Percentiles rank a stretch among this genome's conserved stretches.
phyloP scores from a whole-genome alignment of 2,797 vertebrate genomes.

The Epinephelus awoara region DNA sequence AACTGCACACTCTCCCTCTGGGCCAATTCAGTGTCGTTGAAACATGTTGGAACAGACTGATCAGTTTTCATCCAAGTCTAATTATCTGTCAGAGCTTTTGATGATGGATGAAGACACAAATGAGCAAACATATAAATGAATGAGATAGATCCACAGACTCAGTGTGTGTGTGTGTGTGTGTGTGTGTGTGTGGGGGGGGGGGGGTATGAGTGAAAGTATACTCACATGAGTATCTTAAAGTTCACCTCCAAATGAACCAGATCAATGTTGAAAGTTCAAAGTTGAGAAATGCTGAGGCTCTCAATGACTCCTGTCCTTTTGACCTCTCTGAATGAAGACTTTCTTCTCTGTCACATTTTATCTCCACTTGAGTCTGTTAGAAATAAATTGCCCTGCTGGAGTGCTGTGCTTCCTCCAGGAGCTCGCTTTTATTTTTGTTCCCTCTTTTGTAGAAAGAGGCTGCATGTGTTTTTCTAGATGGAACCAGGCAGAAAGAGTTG shows the following conservation, averaged over 20 bases:
- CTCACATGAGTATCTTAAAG: no score
- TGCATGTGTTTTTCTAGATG: constrained; percentile 13
- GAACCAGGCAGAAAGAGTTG: neutral
- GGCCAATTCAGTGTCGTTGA: constrained; percentile 8
- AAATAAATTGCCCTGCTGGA: constrained; percentile 29
- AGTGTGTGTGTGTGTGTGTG: neutral
- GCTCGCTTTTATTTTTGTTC: constrained; percentile 28
- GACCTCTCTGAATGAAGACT: neutral
- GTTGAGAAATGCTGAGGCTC: neutral
- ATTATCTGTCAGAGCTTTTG: constrained; percentile 6
- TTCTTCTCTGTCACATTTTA: constrained; percentile 5
- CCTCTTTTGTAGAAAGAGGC: constrained; percentile 6
- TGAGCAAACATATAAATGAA: neutral
- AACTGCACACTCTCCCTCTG: neutral
- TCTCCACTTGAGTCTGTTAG: neutral
- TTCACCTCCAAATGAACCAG: neutral
- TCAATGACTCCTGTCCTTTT: neutral
- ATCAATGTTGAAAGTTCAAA: constrained; percentile 17
- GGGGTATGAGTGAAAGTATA: no score
- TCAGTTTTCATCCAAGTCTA: constrained; percentile 1
- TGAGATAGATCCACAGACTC: neutral
- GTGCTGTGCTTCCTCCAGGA: constrained; percentile 2
- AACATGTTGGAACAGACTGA: neutral
- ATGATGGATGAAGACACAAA: constrained; percentile 13
- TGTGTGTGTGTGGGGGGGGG: no score